A percentile compares a stretch with the other conserved stretches of the same genome.
These are phyloP conservation scores for Rattus norvegicus DNA, from an alignment of 2,113 vertebrate genomes.

Conservation along the genomic window DNA sequence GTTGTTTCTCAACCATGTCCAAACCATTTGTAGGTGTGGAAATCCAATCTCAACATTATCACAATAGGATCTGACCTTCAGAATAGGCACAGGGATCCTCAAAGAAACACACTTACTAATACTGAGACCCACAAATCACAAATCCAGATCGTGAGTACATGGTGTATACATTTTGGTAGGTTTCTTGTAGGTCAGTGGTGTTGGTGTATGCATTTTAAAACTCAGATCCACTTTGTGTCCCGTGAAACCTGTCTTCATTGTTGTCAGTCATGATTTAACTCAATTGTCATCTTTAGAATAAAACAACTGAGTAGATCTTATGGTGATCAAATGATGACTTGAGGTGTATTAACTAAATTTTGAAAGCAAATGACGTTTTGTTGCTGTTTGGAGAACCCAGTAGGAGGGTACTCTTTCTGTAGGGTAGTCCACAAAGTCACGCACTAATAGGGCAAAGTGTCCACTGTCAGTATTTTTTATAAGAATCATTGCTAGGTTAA, in stretches of 20 bases:
- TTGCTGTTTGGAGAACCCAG: not conserved
- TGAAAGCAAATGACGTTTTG: conserved; percentile 23
- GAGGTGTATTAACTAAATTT: not conserved
- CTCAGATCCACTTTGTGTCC: not conserved
- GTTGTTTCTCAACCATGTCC: not conserved
- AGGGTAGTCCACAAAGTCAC: not conserved
- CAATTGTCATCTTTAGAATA: not conserved
- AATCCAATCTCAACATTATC: not conserved
- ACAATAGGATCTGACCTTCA: conserved; percentile 22
- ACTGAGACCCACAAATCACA: not conserved
- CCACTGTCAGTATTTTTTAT: conserved; percentile 7
- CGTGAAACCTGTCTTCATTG: conserved; percentile 23
- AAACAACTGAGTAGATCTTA: not conserved
- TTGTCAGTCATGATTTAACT: conserved; percentile 10
- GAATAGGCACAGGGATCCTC: not conserved
- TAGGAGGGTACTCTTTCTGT: not conserved
- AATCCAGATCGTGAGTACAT: not conserved
- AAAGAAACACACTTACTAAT: conserved; percentile 17
- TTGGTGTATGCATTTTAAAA: not conserved
- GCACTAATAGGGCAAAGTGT: not conserved
- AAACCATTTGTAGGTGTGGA: not conserved
- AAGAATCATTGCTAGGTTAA: not conserved
- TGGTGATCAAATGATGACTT: conserved; percentile 28
- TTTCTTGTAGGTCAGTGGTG: not conserved
- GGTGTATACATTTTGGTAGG: not conserved